Evolutionary conservation across 1,140 invertebrate genomes (phyloP).

Genomic region (Eufriesea mexicana): DNA sequence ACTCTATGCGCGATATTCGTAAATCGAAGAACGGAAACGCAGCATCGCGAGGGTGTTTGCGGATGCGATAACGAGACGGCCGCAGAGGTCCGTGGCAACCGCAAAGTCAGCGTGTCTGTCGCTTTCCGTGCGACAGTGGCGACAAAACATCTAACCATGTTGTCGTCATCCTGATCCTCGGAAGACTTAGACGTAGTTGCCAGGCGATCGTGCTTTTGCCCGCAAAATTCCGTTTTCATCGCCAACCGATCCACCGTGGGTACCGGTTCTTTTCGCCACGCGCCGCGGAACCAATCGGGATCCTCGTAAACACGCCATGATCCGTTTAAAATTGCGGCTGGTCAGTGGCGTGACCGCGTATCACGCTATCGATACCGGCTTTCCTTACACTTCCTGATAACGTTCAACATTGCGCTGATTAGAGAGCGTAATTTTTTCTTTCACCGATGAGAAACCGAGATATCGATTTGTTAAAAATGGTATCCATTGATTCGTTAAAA

Average conservation of each 20-base stretch:
- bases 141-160: slow-evolving; percentile 44
- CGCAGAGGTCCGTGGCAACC: slow-evolving; percentile 40
- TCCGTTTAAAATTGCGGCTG: not conserved
- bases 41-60: slow-evolving; percentile 60
- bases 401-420: not conserved
- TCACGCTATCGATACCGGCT: not conserved
- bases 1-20: slow-evolving; percentile 1
- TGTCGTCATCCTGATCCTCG: not conserved
- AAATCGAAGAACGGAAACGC: slow-evolving; percentile 49
- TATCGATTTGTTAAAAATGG: too few species aligned
- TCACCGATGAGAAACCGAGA: too few species aligned
- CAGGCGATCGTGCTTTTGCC: slow-evolving; percentile 20
- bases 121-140: slow-evolving; percentile 35
- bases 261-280: slow-evolving; percentile 23
- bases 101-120: slow-evolving; percentile 50
- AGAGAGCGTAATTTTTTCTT: too few species aligned
- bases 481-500: too few species aligned
- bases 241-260: slow-evolving; percentile 14
- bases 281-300: not conserved
- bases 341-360: not conserved
- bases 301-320: not conserved
- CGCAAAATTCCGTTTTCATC: slow-evolving; percentile 42
- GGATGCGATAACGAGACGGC: slow-evolving; percentile 60
- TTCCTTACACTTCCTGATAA: slow-evolving; percentile 2
- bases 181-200: not conserved